These are phyloP conservation scores for Periparus ater DNA, from an alignment of 2,797 vertebrate species.

Conservation along the genomic window DNA sequence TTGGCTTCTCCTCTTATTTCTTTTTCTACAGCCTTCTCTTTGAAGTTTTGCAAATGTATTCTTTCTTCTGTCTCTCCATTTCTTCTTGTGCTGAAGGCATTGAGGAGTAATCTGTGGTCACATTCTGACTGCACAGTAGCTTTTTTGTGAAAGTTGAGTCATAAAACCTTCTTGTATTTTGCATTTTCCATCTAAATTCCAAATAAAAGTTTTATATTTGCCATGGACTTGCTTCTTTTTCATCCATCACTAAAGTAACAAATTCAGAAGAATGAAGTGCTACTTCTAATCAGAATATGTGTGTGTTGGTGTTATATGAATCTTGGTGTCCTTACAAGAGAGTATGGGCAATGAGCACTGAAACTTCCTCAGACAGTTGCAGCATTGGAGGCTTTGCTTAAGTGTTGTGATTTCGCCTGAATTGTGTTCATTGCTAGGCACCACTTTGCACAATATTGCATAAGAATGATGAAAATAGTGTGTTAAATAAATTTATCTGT, in stretches of 20 bases:
- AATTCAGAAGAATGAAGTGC: not conserved
- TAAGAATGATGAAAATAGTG: not conserved
- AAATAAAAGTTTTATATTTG: not conserved
- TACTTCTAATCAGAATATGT: not conserved
- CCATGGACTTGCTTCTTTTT: not conserved
- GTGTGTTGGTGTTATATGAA: not conserved
- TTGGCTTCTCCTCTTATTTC: not conserved
- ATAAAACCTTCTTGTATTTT: not conserved
- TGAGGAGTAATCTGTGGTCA: not conserved
- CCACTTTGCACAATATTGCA: not conserved
- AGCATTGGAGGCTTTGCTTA: not conserved
- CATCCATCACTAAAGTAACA: not conserved
- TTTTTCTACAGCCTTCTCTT: not conserved
- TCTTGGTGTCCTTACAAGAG: not conserved
- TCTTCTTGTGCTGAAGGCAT: not conserved
- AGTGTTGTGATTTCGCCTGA: not conserved
- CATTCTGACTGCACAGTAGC: not conserved
- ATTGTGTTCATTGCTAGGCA: not conserved
- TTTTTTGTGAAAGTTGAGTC: not conserved
- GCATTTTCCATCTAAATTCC: not conserved
- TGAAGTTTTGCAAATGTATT: not conserved
- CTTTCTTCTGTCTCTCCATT: not conserved
- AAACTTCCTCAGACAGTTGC: not conserved
- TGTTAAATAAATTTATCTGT: not conserved
- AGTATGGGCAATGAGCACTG: not conserved